Conservation (phyloP, 2,113 vertebrate genomes). For the Cavia aperea region DNA sequence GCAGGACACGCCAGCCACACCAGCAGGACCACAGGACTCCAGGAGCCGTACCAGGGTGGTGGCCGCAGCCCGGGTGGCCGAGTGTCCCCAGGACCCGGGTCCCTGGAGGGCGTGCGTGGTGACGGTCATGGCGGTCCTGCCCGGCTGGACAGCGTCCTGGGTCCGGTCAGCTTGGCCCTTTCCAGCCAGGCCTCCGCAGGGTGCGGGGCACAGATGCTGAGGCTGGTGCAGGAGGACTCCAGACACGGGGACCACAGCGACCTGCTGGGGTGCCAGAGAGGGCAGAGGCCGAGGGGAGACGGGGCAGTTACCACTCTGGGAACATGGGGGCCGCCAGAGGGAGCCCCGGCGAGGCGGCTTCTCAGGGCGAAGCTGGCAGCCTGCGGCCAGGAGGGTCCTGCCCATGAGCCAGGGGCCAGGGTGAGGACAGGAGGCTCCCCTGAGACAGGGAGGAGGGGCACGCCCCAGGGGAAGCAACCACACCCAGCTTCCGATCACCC, state of each 20-base stretch:
- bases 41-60: neutral
- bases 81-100: no score
- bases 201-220: rapidly evolving
- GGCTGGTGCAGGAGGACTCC: neutral
- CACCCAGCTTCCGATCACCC: neutral
- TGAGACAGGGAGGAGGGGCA: neutral
- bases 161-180: no score
- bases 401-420: neutral
- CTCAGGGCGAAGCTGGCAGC: neutral
- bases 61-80: neutral
- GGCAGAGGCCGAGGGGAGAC: neutral
- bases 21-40: neutral
- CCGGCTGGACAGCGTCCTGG: rapidly evolving
- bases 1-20: neutral
- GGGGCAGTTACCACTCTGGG: neutral
- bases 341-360: neutral
- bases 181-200: no score
- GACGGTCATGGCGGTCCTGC: neutral
- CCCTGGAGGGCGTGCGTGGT: no score
- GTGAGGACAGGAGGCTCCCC: neutral
- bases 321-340: neutral
- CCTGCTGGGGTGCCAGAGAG: neutral
- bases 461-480: neutral
- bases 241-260: neutral
- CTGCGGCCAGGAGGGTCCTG: no score